phyloP scores from a whole-genome alignment of 2,888 invertebrate species.

The Tromatobia lineatoria region DNA sequence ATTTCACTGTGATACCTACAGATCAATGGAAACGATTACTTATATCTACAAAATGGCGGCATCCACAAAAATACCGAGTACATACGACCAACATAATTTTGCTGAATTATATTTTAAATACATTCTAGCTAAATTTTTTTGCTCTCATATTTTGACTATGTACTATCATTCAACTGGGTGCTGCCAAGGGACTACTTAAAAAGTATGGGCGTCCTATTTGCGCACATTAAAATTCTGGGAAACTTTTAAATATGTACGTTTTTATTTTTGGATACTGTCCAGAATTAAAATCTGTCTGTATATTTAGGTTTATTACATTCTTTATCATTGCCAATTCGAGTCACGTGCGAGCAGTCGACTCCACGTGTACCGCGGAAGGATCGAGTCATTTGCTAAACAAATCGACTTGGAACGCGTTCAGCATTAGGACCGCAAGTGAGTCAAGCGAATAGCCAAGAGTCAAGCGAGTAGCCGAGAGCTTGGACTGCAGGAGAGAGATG shows the following conservation, averaged over 20 bases:
- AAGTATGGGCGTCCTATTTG: neutral
- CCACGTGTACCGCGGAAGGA: constrained; percentile 10
- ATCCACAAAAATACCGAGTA: too few relatives aligned
- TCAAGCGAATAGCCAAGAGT: constrained; percentile 14
- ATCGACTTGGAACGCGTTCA: constrained; percentile 36
- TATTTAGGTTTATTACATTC: neutral
- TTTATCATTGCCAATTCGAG: constrained; percentile 8
- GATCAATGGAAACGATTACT: too few relatives aligned
- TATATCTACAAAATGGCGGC: too few relatives aligned
- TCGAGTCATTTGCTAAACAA: constrained; percentile 42
- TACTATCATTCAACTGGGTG: too few relatives aligned
- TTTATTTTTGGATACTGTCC: neutral
- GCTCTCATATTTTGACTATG: too few relatives aligned
- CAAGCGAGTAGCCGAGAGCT: constrained; percentile 19
- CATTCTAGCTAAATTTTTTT: too few relatives aligned
- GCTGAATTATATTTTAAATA: too few relatives aligned
- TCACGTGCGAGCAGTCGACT: constrained; percentile 38
- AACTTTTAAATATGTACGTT: neutral
- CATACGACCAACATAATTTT: too few relatives aligned
- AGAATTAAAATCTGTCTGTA: neutral
- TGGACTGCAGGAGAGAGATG: neutral
- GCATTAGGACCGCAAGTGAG: neutral
- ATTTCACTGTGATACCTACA: too few relatives aligned
- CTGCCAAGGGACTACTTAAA: too few relatives aligned
- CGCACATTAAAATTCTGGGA: neutral